Evolutionary conservation across 2,888 invertebrate species (phyloP).

Genomic region (Ophion obscuratus): DNA sequence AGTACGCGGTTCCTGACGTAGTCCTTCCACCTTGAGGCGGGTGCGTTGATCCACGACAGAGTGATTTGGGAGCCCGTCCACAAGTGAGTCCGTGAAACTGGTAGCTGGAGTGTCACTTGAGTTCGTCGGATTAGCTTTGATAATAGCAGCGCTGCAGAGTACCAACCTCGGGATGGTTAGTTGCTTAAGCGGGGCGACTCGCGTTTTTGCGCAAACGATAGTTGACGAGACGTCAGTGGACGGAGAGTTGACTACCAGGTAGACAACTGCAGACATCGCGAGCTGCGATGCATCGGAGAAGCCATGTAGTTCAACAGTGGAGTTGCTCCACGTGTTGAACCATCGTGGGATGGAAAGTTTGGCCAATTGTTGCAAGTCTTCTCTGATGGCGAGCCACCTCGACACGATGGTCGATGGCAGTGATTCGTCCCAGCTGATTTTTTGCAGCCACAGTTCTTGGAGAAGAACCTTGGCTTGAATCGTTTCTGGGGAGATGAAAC

Average conservation of each 20-base stretch:
- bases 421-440: conserved; percentile 59
- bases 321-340: conserved; percentile 35
- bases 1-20: conserved; percentile 71
- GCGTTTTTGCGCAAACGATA: conserved; percentile 44
- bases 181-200: conserved; percentile 52
- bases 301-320: conserved; percentile 60
- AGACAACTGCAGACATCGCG: conserved; percentile 34
- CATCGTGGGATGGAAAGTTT: conserved; percentile 57
- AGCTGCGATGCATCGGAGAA: conserved; percentile 56
- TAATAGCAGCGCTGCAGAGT: conserved; percentile 28
- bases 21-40: conserved; percentile 69
- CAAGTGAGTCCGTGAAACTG: neutral
- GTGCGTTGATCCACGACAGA: conserved; percentile 67
- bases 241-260: conserved; percentile 15
- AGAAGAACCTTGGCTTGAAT: conserved; percentile 61
- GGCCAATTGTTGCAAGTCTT: conserved; percentile 36
- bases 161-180: conserved; percentile 57
- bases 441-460: conserved; percentile 59
- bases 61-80: conserved; percentile 72
- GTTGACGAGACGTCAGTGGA: too few species aligned
- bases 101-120: neutral
- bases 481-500: conserved; percentile 49
- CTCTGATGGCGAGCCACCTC: conserved; percentile 34
- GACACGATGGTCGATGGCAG: neutral
- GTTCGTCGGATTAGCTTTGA: conserved; percentile 12